phyloP scores from a whole-genome alignment of 1,140 invertebrate species.

The Aphidius ervi region DNA sequence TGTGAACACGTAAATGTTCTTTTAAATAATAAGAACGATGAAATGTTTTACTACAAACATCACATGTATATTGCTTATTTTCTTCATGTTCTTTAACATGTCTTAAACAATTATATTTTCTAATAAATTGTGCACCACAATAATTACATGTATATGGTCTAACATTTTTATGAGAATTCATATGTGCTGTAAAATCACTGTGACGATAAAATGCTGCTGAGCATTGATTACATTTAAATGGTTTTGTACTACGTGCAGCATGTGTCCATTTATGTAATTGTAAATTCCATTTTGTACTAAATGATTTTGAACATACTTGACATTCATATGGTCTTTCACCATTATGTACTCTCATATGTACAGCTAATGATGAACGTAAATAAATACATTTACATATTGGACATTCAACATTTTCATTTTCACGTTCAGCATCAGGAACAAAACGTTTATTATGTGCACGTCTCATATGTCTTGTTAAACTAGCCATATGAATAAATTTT shows the following conservation, averaged over 20 bases:
- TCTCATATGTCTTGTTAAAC: constrained; percentile 77
- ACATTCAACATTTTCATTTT: constrained; percentile 71
- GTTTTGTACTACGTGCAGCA: constrained; percentile 73
- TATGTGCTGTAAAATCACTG: constrained; percentile 75
- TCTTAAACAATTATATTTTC: constrained; percentile 86
- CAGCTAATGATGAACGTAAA: constrained; percentile 71
- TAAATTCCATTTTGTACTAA: constrained; percentile 85
- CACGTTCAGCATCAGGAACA: constrained; percentile 58
- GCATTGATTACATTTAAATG: constrained; percentile 80
- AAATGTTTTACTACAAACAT: constrained; percentile 82
- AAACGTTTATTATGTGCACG: constrained; percentile 74
- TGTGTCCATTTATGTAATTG: constrained; percentile 88
- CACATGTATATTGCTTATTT: constrained; percentile 83
- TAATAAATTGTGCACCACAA: constrained; percentile 89
- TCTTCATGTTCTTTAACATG: constrained; percentile 88
- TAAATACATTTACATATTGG: constrained; percentile 77
- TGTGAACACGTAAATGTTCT: constrained; percentile 81
- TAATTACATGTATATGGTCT: constrained; percentile 86
- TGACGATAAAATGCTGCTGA: constrained; percentile 77
- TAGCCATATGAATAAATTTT: constrained; percentile 76
- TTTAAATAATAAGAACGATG: constrained; percentile 82
- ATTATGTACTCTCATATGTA: constrained; percentile 74
- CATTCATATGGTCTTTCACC: constrained; percentile 72
- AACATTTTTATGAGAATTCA: constrained; percentile 76
- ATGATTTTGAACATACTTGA: constrained; percentile 77